phyloP scores from a whole-genome alignment of 1,140 invertebrate species.

The Cydia pomonella region DNA sequence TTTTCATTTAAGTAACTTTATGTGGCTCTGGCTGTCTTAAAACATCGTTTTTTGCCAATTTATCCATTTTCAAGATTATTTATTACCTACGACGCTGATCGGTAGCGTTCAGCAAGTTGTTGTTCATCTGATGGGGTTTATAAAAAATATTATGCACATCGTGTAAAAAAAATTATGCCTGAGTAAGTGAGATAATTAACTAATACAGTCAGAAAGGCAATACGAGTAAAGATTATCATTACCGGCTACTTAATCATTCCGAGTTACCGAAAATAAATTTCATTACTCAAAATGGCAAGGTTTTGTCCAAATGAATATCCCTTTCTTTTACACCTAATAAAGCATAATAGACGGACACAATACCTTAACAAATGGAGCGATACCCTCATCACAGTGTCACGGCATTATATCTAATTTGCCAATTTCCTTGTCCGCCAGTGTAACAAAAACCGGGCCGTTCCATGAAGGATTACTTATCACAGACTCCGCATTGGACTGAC shows the following conservation, averaged over 20 bases:
- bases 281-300: background rate
- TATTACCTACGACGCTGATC: too few species aligned
- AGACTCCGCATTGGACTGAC: background rate
- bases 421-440: slow-evolving; percentile 13
- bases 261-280: background rate
- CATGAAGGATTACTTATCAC: background rate
- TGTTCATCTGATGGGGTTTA: too few species aligned
- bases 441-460: background rate
- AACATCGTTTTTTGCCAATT: too few species aligned
- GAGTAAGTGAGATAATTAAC: too few species aligned
- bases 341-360: background rate
- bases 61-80: too few species aligned
- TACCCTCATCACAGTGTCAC: slow-evolving; percentile 11
- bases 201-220: too few species aligned
- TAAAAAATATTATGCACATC: too few species aligned
- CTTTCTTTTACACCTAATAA: slow-evolving; percentile 1
- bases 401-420: slow-evolving; percentile 13
- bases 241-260: background rate
- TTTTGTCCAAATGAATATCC: background rate
- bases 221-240: background rate
- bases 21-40: too few species aligned
- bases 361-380: background rate
- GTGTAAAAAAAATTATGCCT: too few species aligned
- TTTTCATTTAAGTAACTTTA: too few species aligned
- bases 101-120: too few species aligned